Base-by-base conservation (phyloP, 2,888 invertebrate genomes). In the Euspilapteryx auroguttella region DNA sequence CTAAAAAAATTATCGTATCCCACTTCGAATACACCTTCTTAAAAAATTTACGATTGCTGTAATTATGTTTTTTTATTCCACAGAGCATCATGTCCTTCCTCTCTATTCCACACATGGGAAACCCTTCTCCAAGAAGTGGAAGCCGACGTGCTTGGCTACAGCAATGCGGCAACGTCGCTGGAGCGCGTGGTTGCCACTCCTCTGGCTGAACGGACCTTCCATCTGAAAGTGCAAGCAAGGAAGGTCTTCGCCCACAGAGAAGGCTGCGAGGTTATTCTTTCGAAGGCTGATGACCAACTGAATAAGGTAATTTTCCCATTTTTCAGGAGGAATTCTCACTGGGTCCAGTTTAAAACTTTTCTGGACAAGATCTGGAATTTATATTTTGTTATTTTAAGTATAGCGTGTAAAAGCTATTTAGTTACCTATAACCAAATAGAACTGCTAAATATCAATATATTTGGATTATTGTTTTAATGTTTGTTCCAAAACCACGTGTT, bases 221-320 rank as follows among this genome's bases (percentile, higher is more conserved):
- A 90, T 59, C 82, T 92, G 52, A 94, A 94, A 75, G 87, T 94
- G 36, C 93, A 94, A 59, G 89, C 92, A 24, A 79, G 92, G 43
- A 94, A 94, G 73, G 85, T 94, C 34, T 94, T 94, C 65, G 83
- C 87, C 14, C 93, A 94, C 62, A 81, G 94, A 40, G 94, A 94
- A 62, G 89, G 89, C 45, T 92, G 90, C 65, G 94, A 94, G 63
- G 85, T 89, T 34, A 86, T 93, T 44, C 82, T 94, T 37, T 82
- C 82, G 41, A 93, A 94, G 71, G 87, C 92, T 25, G 75, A 75
- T 39, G 73, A 73, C 28, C 75, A 75, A 82, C 86, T 68, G 2
- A 66, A 41, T 21, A 73, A 71, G 69, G 75, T 75, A 46, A 32
- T 12, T 28, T 3, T 10, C 24, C 17, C 10, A 21, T 13, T 14